Evolutionary conservation across 2,888 invertebrate species (phyloP).

Genomic region (Periphyllus acericola): DNA sequence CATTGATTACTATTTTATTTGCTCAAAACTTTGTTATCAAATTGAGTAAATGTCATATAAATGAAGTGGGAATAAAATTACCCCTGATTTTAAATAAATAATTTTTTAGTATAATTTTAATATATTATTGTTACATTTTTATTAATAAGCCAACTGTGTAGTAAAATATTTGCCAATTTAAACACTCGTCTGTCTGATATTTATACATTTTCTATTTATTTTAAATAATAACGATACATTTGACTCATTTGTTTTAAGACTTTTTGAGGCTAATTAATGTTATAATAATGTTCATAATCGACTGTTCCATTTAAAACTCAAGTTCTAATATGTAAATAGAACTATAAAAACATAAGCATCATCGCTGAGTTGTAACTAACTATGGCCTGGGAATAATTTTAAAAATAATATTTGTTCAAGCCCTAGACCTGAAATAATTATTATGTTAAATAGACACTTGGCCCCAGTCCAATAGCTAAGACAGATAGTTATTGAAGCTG

Average conservation of each 20-base stretch:
- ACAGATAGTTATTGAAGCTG: neutral
- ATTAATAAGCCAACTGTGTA: conserved; percentile 26
- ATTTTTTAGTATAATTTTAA: conserved; percentile 37
- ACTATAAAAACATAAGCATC: neutral
- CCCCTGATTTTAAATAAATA: conserved; percentile 4
- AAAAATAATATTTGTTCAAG: conserved; percentile 17
- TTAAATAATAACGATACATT: neutral
- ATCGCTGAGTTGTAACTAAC: neutral
- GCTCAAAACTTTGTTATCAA: conserved; percentile 26
- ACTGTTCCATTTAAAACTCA: neutral
- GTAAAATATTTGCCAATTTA: conserved; percentile 30
- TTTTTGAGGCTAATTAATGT: neutral
- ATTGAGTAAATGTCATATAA: conserved; percentile 31
- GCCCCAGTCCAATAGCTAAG: neutral
- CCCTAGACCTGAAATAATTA: conserved; percentile 15
- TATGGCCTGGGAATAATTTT: conserved; percentile 3
- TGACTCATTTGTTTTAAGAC: conserved; percentile 8
- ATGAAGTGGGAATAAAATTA: conserved; percentile 11
- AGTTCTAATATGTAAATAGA: neutral
- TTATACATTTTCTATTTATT: conserved; percentile 22
- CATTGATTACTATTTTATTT: conserved; percentile 44
- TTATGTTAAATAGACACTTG: neutral
- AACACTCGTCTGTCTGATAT: conserved; percentile 3
- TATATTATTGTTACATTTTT: conserved; percentile 31
- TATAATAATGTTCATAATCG: neutral